Base-by-base conservation (phyloP, 2,797 vertebrate species). In the Crocodylus rhombifer region DNA sequence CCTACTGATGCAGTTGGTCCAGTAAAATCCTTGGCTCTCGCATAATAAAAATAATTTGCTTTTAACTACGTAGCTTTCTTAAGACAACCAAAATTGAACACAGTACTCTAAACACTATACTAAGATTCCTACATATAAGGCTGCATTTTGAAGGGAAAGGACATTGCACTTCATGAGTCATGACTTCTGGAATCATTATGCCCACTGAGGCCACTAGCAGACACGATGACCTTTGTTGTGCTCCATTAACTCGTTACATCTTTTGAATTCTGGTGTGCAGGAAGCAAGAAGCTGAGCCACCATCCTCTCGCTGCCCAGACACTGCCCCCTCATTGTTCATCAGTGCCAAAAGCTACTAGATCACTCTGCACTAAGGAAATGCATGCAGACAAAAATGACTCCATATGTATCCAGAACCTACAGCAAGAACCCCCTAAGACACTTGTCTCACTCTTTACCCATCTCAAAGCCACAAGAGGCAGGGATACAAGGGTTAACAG, bases 81-180 rank as follows among this genome's bases (percentile, higher is more conserved):
- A 7, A 21, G 11, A 25, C 2, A 9, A 36, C 51, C 55, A 77
- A 75, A 75, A 63, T 13, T 1, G 1, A 7, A 14, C 56, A 81
- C 1, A 13, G 20, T 80, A 20, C 14, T 84, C 16, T 6, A 51
- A 73, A 73, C 25, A 25, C 30, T 56, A 42, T 10, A 10, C 14
- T 26, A 61, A 58, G 14, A 20, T 42, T 73, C 17, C 63, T 28
- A 25, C 5, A n/a, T 0, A 0, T 30, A 60, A 28, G 0, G 0
- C 55, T 76, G 14, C 1, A 0, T 14, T 36, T 42, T 42, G 42
- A 42, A 74, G 7, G 30, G 33, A 61, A 30, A 67, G n/a, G 65
- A 25, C 0, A 0, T 1, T 67, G 73, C 20, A 2, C 13, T 88
- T 36, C 58, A 33, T 4, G 26, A 25, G n/a, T 20, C 26, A 30